Base-by-base conservation (phyloP, 2,888 invertebrate genomes). In the Smittia sp. region DNA sequence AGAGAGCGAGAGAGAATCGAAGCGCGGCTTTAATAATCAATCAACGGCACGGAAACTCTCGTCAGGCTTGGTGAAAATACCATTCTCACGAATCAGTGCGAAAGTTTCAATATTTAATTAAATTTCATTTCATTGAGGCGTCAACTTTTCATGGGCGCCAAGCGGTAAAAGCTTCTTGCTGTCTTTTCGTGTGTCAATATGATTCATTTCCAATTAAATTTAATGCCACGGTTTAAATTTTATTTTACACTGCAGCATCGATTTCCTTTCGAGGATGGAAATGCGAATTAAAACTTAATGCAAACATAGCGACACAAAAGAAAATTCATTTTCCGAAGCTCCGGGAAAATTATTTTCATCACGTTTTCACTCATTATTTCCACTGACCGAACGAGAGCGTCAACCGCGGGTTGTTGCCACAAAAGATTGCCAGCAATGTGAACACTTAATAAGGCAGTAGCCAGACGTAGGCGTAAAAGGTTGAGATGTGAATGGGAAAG, bases 311-410 rank as follows among this genome's bases (percentile, higher is more conserved):
- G 6, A 4, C 2, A 58, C 58, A 58, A 20, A 18, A 58, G 22
- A 13, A 58, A 58, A 58, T 58, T 58, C 46, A 46, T 46, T 15
- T n/a, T 46, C 46, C 2, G 46, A 6, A 46, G 2, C 46, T 46
- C 46, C 18, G 58, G 7, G 2, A 58, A 58, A 58, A 58, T 58
- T 58, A n/a, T 58, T 58, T 58, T 58, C 58, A 22, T 7, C 58
- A 58, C 58, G 58, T 58, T 58, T 58, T 46, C 15, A 2, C 3
- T 32, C 3, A 6, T 58, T 58, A 18, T 58, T 58, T 58, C 22
- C 46, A 6, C 15, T 32, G 4, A 2, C 9, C 15, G 46, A 15
- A 3, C 4, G 46, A 46, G 11, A 46, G 15, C 15, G 6, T 46
- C 9, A 13, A 15, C 46, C 15, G 11, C 46, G 15, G 2, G n/a